Percentiles rank a stretch among this genome's conserved stretches.
Evolutionary conservation across 2,797 vertebrate species (phyloP).

Genomic region (Mormyrus hasselquistii): DNA sequence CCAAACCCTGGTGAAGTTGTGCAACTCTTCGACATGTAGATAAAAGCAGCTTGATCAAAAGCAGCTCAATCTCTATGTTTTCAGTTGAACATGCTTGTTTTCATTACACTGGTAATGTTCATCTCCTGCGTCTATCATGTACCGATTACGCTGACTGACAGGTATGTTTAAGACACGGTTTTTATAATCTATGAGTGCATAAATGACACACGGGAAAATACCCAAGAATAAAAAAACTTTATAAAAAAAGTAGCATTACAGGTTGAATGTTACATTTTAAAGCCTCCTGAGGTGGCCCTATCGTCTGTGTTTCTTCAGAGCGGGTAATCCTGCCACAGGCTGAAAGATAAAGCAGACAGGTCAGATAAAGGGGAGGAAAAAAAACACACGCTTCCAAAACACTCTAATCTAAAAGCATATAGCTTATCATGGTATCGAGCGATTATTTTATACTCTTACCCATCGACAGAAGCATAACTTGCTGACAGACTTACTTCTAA

Average conservation of each 20-base stretch:
- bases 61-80: not conserved
- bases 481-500: not conserved
- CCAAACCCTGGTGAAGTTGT: not conserved
- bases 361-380: not conserved
- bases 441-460: not conserved
- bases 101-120: not conserved
- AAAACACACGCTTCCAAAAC: not conserved
- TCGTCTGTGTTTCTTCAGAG: constrained; percentile 42
- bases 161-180: not conserved
- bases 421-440: not conserved
- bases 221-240: constrained; percentile 17
- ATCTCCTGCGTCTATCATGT: not conserved
- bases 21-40: not conserved
- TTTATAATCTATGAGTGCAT: not conserved
- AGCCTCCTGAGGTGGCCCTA: not conserved
- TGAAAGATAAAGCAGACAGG: constrained; percentile 48
- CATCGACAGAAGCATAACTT: not conserved
- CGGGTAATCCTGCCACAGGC: constrained; percentile 61
- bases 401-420: not conserved
- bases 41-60: not conserved
- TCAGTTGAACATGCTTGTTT: not conserved
- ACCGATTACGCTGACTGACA: not conserved
- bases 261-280: not conserved
- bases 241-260: constrained; percentile 35
- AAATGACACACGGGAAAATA: not conserved